A percentile compares a stretch with the other conserved stretches of the same genome.
These are phyloP conservation scores for Stenopsyche tienmushanensis DNA, from an alignment of 1,140 invertebrate species.

Conservation along the genomic window DNA sequence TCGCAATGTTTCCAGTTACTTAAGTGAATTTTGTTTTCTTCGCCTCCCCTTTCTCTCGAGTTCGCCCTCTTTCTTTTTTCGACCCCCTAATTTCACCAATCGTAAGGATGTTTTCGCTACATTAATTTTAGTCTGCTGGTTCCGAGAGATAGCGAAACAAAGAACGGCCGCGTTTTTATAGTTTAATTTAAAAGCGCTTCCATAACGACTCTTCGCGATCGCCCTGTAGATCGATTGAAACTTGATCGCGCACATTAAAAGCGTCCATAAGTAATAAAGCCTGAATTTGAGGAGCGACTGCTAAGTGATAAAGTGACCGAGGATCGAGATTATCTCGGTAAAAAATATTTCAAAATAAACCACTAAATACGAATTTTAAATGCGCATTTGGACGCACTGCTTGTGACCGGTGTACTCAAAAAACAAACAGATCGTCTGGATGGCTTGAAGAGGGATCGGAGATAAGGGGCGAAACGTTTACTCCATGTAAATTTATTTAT, in stretches of 20 bases:
- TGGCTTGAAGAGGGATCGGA: conserved; percentile 23
- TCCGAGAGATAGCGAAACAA: conserved; percentile 24
- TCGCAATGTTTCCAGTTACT: no score
- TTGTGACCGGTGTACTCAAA: no score
- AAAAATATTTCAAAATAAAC: no score
- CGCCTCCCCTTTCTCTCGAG: background rate
- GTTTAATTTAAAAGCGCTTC: background rate
- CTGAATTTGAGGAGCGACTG: background rate
- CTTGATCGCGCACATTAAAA: background rate
- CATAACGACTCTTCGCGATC: background rate
- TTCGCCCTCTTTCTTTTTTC: conserved; percentile 19
- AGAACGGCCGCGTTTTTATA: no score
- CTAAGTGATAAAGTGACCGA: background rate
- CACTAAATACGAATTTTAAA: no score
- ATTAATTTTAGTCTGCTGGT: conserved; percentile 19
- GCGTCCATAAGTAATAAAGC: background rate
- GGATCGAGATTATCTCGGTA: background rate
- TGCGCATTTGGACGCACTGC: no score
- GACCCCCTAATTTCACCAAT: conserved; percentile 18
- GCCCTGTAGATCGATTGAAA: background rate
- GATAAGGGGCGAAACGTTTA: conserved; percentile 30
- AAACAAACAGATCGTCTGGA: no score
- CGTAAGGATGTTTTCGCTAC: conserved; percentile 28
- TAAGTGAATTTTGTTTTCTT: conserved; percentile 3
- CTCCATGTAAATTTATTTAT: conserved; percentile 32